Percentiles rank a stretch among this genome's conserved stretches.
Evolutionary conservation across 2,113 vertebrate species (phyloP).

Genomic region (Collichthys lucidus): DNA sequence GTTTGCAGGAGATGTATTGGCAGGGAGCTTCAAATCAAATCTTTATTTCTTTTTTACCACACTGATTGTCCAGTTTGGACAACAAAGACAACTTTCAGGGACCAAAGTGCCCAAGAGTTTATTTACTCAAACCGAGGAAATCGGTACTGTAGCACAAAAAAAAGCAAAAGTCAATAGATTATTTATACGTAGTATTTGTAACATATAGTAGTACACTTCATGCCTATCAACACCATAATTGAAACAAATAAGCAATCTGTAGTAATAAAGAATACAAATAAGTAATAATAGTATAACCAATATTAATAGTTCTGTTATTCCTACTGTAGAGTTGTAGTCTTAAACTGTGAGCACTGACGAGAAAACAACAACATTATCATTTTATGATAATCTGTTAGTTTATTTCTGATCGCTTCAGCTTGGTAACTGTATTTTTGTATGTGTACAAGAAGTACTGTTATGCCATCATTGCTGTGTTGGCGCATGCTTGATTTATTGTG

Average conservation of each 20-base stretch:
- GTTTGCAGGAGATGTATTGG: no score
- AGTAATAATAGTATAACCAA: background rate
- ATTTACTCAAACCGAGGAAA: no score
- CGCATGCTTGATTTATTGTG: background rate
- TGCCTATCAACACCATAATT: background rate
- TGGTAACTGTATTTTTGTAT: constrained; percentile 1
- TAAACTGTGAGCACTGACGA: background rate
- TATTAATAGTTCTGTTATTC: background rate
- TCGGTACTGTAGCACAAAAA: no score
- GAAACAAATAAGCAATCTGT: background rate
- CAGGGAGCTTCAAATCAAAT: no score
- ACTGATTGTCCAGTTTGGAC: no score
- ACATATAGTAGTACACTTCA: background rate
- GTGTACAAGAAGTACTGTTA: background rate
- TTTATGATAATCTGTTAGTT: background rate
- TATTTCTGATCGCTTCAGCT: background rate
- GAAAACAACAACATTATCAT: background rate
- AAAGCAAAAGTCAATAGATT: no score
- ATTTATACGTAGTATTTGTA: background rate
- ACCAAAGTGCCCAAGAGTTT: no score
- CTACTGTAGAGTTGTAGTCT: background rate
- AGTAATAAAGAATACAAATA: background rate
- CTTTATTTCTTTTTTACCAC: no score
- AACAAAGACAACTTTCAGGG: no score
- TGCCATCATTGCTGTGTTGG: background rate